Evolutionary conservation across 2,888 invertebrate species (phyloP), one percentile per base, ranked within the genome.

Genomic region (Steinernema hermaphroditum): DNA sequence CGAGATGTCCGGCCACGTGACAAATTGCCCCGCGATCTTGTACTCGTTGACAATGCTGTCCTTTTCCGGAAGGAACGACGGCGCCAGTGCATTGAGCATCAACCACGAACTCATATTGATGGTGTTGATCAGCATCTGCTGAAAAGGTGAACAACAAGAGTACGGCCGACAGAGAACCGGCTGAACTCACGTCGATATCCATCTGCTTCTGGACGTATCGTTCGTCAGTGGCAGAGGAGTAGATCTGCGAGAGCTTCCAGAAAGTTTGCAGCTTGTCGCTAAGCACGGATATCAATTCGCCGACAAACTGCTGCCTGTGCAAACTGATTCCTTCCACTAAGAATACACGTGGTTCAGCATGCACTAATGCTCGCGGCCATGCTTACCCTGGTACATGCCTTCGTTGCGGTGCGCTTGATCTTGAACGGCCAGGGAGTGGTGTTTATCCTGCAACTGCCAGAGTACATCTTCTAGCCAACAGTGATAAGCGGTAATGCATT

Each of bases 171-270:
- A n/a, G n/a, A n/a, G n/a, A n/a, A n/a, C n/a, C n/a, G n/a, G n/a
- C 34, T 19, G 14, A 29, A 71, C 79, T 73, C 46, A 86, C 85
- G 77, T 86, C 83, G 37, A 86, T 82, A 74, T 85, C 83, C 54
- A 82, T 83, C 57, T 83, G 80, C 54, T 80, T 72, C 71, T 85
- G 81, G 24, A 80, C 75, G 69, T 77, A 92, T 91, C 0, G 92
- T 91, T 81, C 92, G 91, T 72, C 95, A 88, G 86, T 94, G 93
- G 8, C 93, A 93, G 2, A 95, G 16, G 74, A 73, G 90, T 97
- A 97, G 46, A 94, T 91, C 85, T 94, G 92, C 0, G 96, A 96
- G 0, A 98, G 90, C 86, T 94, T 93, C 96, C 96, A 97, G 82
- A 98, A 90, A 87, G 96, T 94, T 41, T 94, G 93, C 86, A 96